Base-by-base conservation (phyloP, 2,113 vertebrate genomes). In the Pandion haliaetus region DNA sequence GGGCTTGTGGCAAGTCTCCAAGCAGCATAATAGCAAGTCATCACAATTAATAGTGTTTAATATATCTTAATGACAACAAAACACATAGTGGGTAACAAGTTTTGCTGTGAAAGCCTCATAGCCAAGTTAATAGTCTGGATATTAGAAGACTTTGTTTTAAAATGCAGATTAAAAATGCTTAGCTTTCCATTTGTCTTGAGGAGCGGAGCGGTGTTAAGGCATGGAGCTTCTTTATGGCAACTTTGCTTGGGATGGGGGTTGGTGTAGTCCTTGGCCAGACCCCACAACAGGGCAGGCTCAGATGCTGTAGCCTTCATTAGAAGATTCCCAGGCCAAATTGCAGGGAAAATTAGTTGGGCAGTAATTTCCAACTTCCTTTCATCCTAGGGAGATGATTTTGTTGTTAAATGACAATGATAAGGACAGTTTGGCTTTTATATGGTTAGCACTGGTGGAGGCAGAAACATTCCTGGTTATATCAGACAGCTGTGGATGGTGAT, bases 51-150 rank as follows among this genome's bases (percentile, higher is more conserved):
- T 76, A 88, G 88, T 86, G 63, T 97, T 97, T 96, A 96, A 93
- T 94, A 94, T 74, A 94, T 90, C 91, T 82, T 66, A 59, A 93
- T 89, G 72, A 92, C 77, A 95, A 81, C 61, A 55, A 90, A 97
- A 90, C 82, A 77, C 59, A 2, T 10, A 72, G 81, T 5, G 62
- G 79, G 83, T 93, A 96, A 97, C 89, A 95, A 97, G 90, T 86
- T 95, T 62, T 71, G 89, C 78, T 90, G 23, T 66, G 85, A 78
- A 81, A 97, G 88, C 90, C 69, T 91, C 72, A 5, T 21, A 87
- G 65, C 47, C 63, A 95, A 97, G 96, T 95, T 79, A 97, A 97
- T 96, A 91, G 95, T 55, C 84, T 82, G 90, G 94, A 93, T 96
- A 74, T 89, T 78, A 93, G 94, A 96, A 89, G 85, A 24, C 44